phyloP scores from a whole-genome alignment of 1,140 invertebrate genomes.

The Pemphigus obesinymphae region DNA sequence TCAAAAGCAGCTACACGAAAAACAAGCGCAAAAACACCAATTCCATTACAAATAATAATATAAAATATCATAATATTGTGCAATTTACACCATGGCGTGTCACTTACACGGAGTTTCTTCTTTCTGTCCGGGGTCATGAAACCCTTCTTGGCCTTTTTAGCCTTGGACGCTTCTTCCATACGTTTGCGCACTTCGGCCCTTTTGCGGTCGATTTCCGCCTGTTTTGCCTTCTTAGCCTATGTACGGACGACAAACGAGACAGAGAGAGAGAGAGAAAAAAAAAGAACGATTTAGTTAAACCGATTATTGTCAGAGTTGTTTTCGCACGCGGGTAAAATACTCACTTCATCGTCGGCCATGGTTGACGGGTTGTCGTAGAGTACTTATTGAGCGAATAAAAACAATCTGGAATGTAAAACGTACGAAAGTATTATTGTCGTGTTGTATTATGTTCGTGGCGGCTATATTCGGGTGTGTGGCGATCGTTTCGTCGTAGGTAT shows the following conservation, averaged over 20 bases:
- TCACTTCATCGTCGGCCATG: constrained; percentile 30
- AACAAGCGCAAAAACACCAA: no score
- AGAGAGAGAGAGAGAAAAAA: neutral
- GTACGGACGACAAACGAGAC: no score
- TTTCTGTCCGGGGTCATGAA: constrained; percentile 98
- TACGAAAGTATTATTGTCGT: neutral
- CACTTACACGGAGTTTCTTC: constrained; percentile 92
- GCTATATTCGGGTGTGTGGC: neutral
- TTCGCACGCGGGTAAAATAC: neutral
- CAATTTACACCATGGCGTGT: neutral
- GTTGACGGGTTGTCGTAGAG: neutral
- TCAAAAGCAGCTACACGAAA: constrained; percentile 75
- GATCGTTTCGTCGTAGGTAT: neutral
- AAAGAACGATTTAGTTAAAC: neutral
- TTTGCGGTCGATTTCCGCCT: constrained; percentile 89
- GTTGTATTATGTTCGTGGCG: neutral
- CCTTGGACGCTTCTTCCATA: constrained; percentile 90
- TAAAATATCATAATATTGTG: neutral
- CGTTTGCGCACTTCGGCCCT: constrained; percentile 91
- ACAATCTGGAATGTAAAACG: neutral
- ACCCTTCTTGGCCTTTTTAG: constrained; percentile 94
- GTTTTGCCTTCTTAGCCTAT: constrained; percentile 85
- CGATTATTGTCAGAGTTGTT: neutral
- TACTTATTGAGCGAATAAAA: neutral
- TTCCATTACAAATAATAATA: no score